phyloP scores from a whole-genome alignment of 2,888 invertebrate genomes.

The Corbicula japonica region DNA sequence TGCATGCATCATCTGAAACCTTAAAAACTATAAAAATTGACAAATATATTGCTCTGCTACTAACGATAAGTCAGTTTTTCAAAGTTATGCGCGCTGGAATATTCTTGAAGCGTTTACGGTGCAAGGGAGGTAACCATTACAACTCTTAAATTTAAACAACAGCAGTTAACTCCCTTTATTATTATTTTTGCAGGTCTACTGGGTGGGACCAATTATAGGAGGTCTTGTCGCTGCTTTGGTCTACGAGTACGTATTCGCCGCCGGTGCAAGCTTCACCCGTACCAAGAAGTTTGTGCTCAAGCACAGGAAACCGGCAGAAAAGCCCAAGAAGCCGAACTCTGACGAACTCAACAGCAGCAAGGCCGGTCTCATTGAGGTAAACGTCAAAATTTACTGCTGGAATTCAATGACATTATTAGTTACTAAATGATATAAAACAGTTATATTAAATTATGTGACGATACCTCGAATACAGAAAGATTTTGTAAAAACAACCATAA shows the following conservation, averaged over 20 bases:
- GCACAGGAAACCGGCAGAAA: conserved; percentile 68
- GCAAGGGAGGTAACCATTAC: no score
- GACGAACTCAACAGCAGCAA: conserved; percentile 68
- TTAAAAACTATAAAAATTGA: no score
- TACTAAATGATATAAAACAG: no score
- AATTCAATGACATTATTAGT: no score
- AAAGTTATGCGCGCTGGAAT: no score
- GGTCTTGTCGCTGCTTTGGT: conserved; percentile 74
- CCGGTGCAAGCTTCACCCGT: conserved; percentile 71
- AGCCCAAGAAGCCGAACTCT: conserved; percentile 48
- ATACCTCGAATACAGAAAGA: no score
- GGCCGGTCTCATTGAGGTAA: conserved; percentile 66
- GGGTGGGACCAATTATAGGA: conserved; percentile 78
- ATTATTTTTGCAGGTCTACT: conserved; percentile 72
- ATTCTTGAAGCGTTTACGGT: no score
- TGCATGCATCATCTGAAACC: no score
- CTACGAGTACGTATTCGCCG: conserved; percentile 79
- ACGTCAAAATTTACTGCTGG: background rate
- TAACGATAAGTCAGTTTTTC: no score
- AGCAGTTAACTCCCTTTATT: background rate
- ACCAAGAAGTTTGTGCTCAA: conserved; percentile 73
- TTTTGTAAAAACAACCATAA: no score
- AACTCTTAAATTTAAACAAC: background rate
- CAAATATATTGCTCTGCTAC: no score
- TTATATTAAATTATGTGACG: no score